Base-by-base conservation (phyloP, 2,888 invertebrate genomes). In the Scrobipalpa costella region DNA sequence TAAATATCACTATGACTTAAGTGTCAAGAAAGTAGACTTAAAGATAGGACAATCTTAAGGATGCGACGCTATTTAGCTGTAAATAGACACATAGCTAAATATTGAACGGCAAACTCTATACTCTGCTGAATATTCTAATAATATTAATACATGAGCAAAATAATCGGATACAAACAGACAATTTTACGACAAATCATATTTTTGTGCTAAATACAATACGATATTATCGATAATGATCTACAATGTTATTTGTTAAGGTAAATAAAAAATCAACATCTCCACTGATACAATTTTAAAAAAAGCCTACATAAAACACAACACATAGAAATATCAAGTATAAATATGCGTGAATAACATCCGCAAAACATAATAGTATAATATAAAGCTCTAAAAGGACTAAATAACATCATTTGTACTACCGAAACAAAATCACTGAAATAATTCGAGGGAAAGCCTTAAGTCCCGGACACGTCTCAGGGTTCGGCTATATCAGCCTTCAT, bases 1-100 rank as follows among this genome's bases (percentile, higher is more conserved):
- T 80, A 80, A 79, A 77, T 78, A 83, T 79, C 74, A 78, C 85
- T 88, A 90, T 86, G 88, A 90, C 88, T 88, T 88, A 90, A 86
- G 83, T 84, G 82, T 79, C 80, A 79, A 85, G 79, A 83, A 78
- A 82, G 72, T 75, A 80, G 80, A 83, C 84, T 85, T 85, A 86
- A 67, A 79, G 73, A 70, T 82, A 86, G 80, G 77, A 80, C 76
- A 82, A 83, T 81, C 78, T 83, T 83, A 83, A 80, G 79, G 72
- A 61, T 49, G 61, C 73, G 74, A 74, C 73, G 73, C 72, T 64
- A 65, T 64, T 63, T 19, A 61, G 57, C 40, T 71, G 77, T 77
- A 80, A 72, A 73, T 76, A 82, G 78, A 81, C 73, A 81, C 72
- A 72, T 72, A 79, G 73, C 73, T 73, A 77, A 70, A 70, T 74